Conservation (phyloP, 2,888 invertebrate genomes). For the Lasioglossum malachurum region DNA sequence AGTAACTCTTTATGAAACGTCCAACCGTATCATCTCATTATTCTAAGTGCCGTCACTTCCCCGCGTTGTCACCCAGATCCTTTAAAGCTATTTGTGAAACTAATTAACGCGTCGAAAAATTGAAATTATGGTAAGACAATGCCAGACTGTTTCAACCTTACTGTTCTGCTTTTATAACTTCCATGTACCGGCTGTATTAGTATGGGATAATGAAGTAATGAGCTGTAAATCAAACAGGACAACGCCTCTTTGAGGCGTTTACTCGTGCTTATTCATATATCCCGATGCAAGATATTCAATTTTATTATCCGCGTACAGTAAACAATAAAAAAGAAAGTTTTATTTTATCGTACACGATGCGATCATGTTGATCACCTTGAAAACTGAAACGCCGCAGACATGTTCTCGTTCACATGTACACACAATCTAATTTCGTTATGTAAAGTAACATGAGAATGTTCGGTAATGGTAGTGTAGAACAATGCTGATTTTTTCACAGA, state of each 20-base stretch:
- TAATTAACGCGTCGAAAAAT: neutral
- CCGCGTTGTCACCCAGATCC: neutral
- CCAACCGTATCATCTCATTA: constrained; percentile 14
- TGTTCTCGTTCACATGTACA: too few species aligned
- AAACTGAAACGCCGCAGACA: neutral
- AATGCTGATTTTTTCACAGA: neutral
- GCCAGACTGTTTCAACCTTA: neutral
- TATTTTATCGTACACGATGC: neutral
- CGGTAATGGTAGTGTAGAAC: neutral
- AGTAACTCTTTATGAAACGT: neutral
- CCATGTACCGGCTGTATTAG: neutral
- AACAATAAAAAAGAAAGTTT: neutral
- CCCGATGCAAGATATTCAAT: neutral
- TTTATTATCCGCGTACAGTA: neutral
- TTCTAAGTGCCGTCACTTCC: constrained; percentile 4
- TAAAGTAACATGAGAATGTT: neutral
- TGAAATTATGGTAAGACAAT: constrained; percentile 4
- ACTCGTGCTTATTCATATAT: neutral
- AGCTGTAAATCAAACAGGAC: neutral
- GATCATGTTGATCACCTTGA: neutral
- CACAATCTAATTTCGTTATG: neutral
- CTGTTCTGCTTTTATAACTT: neutral
- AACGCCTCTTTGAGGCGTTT: neutral
- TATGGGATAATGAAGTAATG: neutral
- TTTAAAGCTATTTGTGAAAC: neutral